phyloP scores from a whole-genome alignment of 1,140 invertebrate genomes.

The Tetramorium parvispinum region DNA sequence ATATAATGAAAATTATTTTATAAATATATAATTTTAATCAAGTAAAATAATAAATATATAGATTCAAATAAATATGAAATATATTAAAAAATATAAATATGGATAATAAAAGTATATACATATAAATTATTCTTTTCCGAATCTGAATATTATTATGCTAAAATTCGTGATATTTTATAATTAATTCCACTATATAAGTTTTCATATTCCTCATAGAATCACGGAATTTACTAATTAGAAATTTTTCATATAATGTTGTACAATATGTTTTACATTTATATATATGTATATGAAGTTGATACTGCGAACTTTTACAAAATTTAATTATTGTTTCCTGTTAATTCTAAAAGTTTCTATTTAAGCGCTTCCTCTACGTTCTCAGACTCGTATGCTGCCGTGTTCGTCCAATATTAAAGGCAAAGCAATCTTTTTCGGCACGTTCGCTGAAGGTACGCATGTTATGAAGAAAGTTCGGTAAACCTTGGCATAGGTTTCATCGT shows the following conservation, averaged over 20 bases:
- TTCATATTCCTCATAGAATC: too few relatives aligned
- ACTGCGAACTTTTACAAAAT: background rate
- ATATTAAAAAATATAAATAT: background rate
- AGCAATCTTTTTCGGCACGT: slow-evolving; percentile 33
- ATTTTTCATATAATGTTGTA: background rate
- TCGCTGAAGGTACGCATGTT: slow-evolving; percentile 15
- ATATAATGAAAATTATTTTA: background rate
- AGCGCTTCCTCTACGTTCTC: background rate
- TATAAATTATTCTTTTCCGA: background rate
- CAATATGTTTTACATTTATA: background rate
- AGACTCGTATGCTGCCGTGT: background rate
- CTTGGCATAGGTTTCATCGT: slow-evolving; percentile 56
- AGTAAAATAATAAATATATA: background rate
- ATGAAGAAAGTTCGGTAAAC: slow-evolving; percentile 67
- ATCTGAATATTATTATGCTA: background rate
- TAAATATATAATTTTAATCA: background rate
- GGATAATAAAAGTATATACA: background rate
- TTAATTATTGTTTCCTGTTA: background rate
- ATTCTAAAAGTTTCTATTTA: background rate
- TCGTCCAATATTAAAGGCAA: slow-evolving; percentile 40
- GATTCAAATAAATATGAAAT: background rate
- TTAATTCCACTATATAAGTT: background rate
- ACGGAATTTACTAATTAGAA: background rate
- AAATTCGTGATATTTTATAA: background rate
- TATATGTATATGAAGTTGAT: background rate